Conservation (phyloP, 1,140 invertebrate species). For the Diachasmimorpha longicaudata region DNA sequence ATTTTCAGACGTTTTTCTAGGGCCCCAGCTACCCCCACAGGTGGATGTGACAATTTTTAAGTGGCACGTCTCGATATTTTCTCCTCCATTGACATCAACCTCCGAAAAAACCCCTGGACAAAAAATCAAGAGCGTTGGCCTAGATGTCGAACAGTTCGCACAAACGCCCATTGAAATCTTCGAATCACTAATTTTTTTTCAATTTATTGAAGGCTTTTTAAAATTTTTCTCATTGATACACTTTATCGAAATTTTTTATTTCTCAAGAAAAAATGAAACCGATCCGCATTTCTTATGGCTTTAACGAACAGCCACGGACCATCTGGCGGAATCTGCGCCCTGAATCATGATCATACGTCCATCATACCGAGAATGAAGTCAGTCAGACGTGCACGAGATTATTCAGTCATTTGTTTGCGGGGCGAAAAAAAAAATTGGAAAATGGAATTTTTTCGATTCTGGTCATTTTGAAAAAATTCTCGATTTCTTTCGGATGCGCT, state of each 20-base stretch:
- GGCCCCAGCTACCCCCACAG: too few species aligned
- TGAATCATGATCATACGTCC: conserved; percentile 7
- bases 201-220: not conserved
- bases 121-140: not conserved
- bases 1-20: too few species aligned
- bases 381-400: not conserved
- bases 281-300: conserved; percentile 1
- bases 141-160: not conserved
- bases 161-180: not conserved
- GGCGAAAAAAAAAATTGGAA: not conserved
- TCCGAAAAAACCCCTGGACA: not conserved
- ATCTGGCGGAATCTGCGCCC: not conserved
- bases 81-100: too few species aligned
- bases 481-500: not conserved
- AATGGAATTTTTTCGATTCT: not conserved
- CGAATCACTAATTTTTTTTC: not conserved
- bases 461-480: not conserved
- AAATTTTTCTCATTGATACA: not conserved
- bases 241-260: not conserved
- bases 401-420: conserved; percentile 3
- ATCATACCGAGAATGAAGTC: conserved; percentile 6
- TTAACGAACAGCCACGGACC: not conserved
- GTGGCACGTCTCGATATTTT: too few species aligned
- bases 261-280: not conserved
- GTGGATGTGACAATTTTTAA: too few species aligned